Percentiles rank a stretch among this genome's conserved stretches.
phyloP scores from a whole-genome alignment of 1,140 invertebrate species.

The Anastatus disparis region DNA sequence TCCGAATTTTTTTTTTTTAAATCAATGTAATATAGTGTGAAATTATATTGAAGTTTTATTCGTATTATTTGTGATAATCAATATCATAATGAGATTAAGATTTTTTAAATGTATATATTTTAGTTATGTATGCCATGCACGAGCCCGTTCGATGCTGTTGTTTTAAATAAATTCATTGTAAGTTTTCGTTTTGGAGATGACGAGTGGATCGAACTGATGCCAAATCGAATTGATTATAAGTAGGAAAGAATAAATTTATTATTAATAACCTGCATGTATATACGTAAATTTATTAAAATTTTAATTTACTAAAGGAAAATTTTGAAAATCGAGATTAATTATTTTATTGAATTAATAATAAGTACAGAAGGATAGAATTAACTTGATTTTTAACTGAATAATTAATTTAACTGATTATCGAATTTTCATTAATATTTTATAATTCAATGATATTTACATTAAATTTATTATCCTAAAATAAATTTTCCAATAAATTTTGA shows the following conservation, averaged over 20 bases:
- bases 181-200: slow-evolving; percentile 55
- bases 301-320: too few species aligned
- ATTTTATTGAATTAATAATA: too few species aligned
- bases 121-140: slow-evolving; percentile 53
- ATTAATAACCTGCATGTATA: too few species aligned
- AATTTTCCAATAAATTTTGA: too few species aligned
- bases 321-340: too few species aligned
- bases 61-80: background rate
- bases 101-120: background rate
- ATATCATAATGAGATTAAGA: background rate
- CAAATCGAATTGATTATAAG: slow-evolving; percentile 48
- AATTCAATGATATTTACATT: too few species aligned
- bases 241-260: background rate
- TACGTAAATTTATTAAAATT: too few species aligned
- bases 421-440: too few species aligned
- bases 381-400: too few species aligned
- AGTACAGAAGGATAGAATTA: too few species aligned
- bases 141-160: slow-evolving; percentile 46
- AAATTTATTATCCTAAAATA: too few species aligned
- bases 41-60: background rate
- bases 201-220: slow-evolving; percentile 51
- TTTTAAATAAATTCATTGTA: slow-evolving; percentile 52
- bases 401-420: too few species aligned
- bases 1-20: background rate
- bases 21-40: background rate